Conservation (phyloP, 2,113 vertebrate species). For the Leptodactylus fuscus region DNA sequence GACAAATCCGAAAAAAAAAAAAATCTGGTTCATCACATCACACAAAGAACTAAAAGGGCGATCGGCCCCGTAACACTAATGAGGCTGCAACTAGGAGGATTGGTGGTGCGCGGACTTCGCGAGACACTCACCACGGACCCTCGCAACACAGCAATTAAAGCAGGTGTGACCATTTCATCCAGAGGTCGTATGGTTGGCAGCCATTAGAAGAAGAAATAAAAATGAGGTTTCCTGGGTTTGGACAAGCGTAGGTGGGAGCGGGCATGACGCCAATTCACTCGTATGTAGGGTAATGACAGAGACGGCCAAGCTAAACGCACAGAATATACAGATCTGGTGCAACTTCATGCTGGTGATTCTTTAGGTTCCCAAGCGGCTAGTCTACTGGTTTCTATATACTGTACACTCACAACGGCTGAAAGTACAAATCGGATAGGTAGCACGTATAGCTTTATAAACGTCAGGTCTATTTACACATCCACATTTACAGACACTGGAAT, state of each 20-base stretch:
- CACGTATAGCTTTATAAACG: conserved; percentile 43
- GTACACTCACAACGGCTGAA: conserved; percentile 67
- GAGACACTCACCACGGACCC: neutral
- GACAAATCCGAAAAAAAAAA: neutral
- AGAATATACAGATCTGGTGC: conserved; percentile 73
- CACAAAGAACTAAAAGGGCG: neutral
- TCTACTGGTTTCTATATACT: conserved; percentile 66
- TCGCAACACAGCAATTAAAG: conserved; percentile 4
- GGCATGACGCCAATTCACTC: conserved; percentile 48
- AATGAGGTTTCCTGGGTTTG: neutral
- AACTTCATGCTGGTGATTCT: conserved; percentile 78
- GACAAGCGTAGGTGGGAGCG: conserved; percentile 56
- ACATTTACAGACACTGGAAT: conserved; percentile 72
- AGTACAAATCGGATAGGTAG: conserved; percentile 67
- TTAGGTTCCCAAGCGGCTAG: conserved; percentile 53
- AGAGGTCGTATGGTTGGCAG: neutral
- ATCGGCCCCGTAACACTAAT: neutral
- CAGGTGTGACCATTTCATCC: neutral
- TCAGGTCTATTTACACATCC: conserved; percentile 71
- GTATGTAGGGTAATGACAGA: conserved; percentile 61
- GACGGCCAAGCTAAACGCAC: conserved; percentile 64
- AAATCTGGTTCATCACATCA: conserved; percentile 9
- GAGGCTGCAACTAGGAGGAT: neutral
- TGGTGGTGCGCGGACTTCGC: neutral
- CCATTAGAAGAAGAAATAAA: conserved; percentile 60